Base-by-base conservation (phyloP, 37 sponge, comb jelly and placozoan species). In the Spongilla lacustris region DNA sequence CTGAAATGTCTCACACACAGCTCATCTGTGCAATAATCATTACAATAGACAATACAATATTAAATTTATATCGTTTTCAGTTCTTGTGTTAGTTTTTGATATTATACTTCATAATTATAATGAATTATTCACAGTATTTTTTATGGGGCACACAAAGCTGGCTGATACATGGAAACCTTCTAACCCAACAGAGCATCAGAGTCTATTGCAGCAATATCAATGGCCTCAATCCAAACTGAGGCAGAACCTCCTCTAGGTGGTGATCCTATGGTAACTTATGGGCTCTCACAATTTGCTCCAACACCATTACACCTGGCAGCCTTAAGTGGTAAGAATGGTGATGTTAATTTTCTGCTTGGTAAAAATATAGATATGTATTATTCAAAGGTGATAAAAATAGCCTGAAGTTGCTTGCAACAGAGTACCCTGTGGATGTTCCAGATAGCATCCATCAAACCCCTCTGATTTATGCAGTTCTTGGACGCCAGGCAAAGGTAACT, bases 381-480 rank as follows among this genome's bases (percentile, higher is more conserved):
- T 50, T 68, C 6, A 24, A 46, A 91, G 92, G 92, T 73, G 88
- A 91, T 49, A 35, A 84, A 17, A 71, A 24, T 11, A 76, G 49
- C 28, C 37, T 87, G 29, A 91, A 87, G 70, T 26, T 71, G 48
- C n/a, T 84, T 41, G 81, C 74, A n/a, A 34, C 49, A 22, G 80
- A 79, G 48, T 25, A 74, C 31, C 88, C 72, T 72, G 87, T 91
- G 23, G 86, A 96, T 81, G 79, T 78, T 66, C 41, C 70, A 6
- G 96, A 96, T 75, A 83, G 37, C 0, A 74, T 50, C 23, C 91
- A 93, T 2, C 80, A 87, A 24, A 96, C 96, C 31, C 89, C 96
- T 66, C 84, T 93, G 22, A 96, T 93, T 91, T 93, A 96, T 82
- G 85, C 96, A 34, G 91, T 88, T 14, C 82, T 91, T 17, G 95